phyloP scores from a whole-genome alignment of 37 sponge, comb jelly and placozoan genomes.

The Aplysina aerophoba region DNA sequence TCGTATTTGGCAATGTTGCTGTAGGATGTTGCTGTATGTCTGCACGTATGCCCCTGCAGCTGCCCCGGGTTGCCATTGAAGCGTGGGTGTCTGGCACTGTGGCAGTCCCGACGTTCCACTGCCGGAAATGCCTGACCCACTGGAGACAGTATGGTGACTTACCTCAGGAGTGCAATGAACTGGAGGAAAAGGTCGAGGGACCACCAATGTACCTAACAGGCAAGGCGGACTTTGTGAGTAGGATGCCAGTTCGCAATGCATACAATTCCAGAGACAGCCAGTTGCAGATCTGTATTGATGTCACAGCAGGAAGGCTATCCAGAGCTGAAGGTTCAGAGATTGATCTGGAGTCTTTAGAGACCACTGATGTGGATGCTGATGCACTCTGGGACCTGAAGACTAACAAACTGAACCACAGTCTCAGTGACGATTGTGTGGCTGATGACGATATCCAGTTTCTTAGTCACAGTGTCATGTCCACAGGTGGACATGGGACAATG shows the following conservation, averaged over 20 bases:
- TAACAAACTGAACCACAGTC: too few relatives aligned
- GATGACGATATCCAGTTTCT: too few relatives aligned
- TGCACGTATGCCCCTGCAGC: neutral
- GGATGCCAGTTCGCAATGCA: conserved; percentile 14
- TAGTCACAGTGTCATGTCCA: too few relatives aligned
- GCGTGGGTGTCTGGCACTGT: conserved; percentile 40
- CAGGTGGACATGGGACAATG: too few relatives aligned
- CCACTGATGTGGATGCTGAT: too few relatives aligned
- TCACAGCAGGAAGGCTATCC: neutral
- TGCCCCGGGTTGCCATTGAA: conserved; percentile 28
- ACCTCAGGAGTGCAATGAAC: conserved; percentile 23
- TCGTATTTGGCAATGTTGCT: too few relatives aligned
- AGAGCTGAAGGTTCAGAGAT: conserved; percentile 12
- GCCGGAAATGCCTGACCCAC: conserved; percentile 18
- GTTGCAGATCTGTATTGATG: conserved; percentile 1
- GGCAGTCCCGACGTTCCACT: conserved; percentile 39
- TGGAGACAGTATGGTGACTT: conserved; percentile 23
- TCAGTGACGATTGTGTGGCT: too few relatives aligned
- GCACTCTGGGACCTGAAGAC: too few relatives aligned
- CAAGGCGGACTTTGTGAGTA: neutral
- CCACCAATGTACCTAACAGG: conserved; percentile 28
- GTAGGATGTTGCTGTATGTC: too few relatives aligned
- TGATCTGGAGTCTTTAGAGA: neutral
- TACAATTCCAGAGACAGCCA: neutral
- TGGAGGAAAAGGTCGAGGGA: conserved; percentile 16